Evolutionary conservation across 2,888 invertebrate species (phyloP), one percentile per base, ranked within the genome.

Genomic region (Elaeidobius kamerunicus): DNA sequence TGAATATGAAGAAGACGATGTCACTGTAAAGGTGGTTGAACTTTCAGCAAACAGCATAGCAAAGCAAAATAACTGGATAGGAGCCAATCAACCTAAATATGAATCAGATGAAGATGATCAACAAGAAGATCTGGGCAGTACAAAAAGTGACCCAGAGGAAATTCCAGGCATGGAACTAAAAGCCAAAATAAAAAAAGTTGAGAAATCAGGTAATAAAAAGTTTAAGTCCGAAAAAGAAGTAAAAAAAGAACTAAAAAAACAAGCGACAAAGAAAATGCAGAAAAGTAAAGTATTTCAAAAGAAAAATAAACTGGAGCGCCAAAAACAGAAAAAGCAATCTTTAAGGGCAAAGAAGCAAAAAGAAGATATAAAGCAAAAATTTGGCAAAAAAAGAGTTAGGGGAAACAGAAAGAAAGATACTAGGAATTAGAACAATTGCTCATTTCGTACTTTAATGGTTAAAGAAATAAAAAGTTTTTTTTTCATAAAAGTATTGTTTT

Each of bases 11-110:
- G 83, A 86, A 62, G 85, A 85, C 30, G 83, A 86, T 68, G 88
- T 88, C 0, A 85, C 84, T 59, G 87, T 91, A 0, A 87, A 86
- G 75, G 84, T 91, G 54, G 78, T 85, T 1, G 88, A 90, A 67
- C 71, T 91, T 6, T 83, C 86, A 14, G 75, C 86, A 30, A 81
- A 81, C 53, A 84, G 85, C 44, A 73, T 88, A 34, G 82, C 85
- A n/a, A 78, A 83, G 52, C 80, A 80, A 65, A 82, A 82, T 61
- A 80, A 85, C 64, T 83, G 85, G 69, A 85, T 90, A 55, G 89
- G 89, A 6, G 78, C 80, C 49, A 88, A 88, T 68, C 78, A 75
- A 65, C 78, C 79, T 1, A 62, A 64, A 50, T 69, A 67, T 52
- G 64, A 67, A 14, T 59, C 66, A 40, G 61, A 71, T 59, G 63